These are phyloP conservation scores for Ictalurus punctatus DNA, from an alignment of 2,113 vertebrate species.

Conservation along the genomic window DNA sequence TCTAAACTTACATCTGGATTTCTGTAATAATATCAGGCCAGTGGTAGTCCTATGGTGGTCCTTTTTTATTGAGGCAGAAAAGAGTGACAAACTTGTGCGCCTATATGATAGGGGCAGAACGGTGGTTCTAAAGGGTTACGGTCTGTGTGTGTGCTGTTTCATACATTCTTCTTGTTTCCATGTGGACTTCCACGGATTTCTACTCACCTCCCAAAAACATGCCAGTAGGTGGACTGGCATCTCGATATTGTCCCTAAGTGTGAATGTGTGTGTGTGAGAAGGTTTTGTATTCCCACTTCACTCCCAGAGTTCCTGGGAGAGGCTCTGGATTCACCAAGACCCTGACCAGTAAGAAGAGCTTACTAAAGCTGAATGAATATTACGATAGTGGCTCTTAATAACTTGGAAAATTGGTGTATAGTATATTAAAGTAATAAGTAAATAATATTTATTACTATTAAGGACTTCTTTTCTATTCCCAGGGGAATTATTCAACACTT, in stretches of 20 bases:
- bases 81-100: neutral
- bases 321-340: neutral
- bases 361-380: neutral
- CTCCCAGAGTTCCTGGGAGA: neutral
- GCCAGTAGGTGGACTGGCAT: neutral
- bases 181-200: neutral
- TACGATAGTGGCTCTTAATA: neutral
- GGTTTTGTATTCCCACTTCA: neutral
- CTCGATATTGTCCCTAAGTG: neutral
- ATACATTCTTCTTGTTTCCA: neutral
- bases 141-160: neutral
- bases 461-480: neutral
- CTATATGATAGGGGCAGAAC: neutral
- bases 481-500: neutral
- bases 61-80: neutral
- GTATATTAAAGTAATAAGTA: neutral
- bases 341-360: neutral
- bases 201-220: neutral
- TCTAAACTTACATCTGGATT: neutral
- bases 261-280: neutral
- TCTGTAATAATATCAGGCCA: neutral
- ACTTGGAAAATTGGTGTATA: neutral
- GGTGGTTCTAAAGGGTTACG: neutral
- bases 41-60: neutral
- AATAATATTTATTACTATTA: neutral